A percentile compares a stretch with the other conserved stretches of the same genome.
phyloP scores from a whole-genome alignment of 2,113 vertebrate genomes.

The Equus przewalskii region DNA sequence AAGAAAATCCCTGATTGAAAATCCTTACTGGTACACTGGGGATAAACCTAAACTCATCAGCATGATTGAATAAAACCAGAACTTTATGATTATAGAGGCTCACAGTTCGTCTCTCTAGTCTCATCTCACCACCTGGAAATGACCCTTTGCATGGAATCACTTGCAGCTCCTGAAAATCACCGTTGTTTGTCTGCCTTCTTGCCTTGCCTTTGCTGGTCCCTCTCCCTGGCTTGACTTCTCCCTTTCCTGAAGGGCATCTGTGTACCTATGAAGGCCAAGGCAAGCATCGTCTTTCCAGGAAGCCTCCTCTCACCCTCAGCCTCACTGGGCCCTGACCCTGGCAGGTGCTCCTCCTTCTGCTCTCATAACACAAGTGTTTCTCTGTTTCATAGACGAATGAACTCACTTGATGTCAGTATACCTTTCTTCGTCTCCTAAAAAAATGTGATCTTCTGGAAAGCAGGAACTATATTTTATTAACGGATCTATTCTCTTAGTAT shows the following conservation, averaged over 20 bases:
- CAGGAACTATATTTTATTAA: background rate
- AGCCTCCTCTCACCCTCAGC: background rate
- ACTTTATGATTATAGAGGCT: background rate
- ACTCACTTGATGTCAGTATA: background rate
- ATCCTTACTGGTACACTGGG: background rate
- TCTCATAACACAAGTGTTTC: background rate
- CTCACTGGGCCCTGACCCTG: rapidly evolving
- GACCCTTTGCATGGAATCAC: background rate
- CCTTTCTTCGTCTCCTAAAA: background rate
- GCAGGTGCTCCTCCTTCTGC: rapidly evolving
- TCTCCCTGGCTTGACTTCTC: background rate
- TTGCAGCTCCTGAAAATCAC: background rate
- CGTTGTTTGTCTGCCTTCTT: background rate
- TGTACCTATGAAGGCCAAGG: background rate
- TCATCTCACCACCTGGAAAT: background rate
- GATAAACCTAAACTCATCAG: background rate
- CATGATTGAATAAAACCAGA: background rate
- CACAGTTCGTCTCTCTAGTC: background rate
- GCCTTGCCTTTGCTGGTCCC: rapidly evolving
- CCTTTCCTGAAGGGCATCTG: background rate
- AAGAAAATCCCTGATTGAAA: background rate
- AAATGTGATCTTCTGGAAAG: background rate
- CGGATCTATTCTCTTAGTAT: background rate
- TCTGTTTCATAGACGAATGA: background rate
- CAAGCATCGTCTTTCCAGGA: background rate